A percentile compares a stretch with the other conserved stretches of the same genome.
These are phyloP conservation scores for Lamellibrachia luymesi DNA, from an alignment of 1,140 invertebrate species.

Conservation along the genomic window DNA sequence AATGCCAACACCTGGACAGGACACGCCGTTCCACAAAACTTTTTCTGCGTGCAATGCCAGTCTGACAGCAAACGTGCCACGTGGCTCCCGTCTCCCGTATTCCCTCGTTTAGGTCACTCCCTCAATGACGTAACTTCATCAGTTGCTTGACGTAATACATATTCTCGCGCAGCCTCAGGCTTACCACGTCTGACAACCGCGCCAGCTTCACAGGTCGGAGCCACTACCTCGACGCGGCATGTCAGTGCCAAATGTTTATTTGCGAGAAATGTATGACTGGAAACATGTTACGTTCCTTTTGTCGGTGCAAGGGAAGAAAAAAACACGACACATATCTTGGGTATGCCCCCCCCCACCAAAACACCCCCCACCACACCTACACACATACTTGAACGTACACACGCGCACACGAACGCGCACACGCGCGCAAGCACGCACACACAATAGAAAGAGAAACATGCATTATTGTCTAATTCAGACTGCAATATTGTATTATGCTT, in stretches of 20 bases:
- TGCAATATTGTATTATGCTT: too few relatives aligned
- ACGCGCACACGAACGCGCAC: too few relatives aligned
- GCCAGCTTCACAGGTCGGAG: neutral
- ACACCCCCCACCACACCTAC: too few relatives aligned
- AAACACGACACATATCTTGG: neutral
- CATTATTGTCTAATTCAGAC: too few relatives aligned
- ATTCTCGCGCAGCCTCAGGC: too few relatives aligned
- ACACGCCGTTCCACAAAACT: neutral
- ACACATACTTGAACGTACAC: too few relatives aligned
- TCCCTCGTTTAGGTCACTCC: neutral
- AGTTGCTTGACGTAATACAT: neutral
- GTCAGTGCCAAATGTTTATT: neutral
- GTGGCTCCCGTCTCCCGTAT: neutral
- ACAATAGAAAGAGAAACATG: too few relatives aligned
- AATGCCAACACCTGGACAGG: neutral
- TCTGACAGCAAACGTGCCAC: too few relatives aligned
- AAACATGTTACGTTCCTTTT: neutral
- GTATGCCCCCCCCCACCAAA: neutral
- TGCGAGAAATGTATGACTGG: neutral
- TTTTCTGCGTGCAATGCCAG: neutral
- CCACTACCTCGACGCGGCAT: neutral
- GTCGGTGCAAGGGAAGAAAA: neutral
- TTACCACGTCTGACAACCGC: neutral
- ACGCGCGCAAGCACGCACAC: too few relatives aligned
- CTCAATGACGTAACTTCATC: neutral